Evolutionary conservation across 35 echinoderm and acorn worm genomes (phyloP).

Genomic region (Amphiura filiformis): DNA sequence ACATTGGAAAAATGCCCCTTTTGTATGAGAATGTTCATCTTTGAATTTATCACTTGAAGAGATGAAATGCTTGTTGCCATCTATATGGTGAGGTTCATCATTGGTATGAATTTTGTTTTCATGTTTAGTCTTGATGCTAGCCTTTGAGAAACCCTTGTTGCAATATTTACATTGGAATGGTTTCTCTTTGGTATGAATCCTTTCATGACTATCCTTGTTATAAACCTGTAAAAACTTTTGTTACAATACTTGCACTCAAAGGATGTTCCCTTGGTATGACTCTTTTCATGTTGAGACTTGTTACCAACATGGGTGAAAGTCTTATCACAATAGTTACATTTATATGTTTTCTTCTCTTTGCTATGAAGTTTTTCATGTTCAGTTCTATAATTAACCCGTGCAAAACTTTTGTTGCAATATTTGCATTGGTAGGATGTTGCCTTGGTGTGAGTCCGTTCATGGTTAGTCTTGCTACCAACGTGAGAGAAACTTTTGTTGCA

Average conservation of each 20-base stretch:
- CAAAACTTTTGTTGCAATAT: constrained; percentile 18
- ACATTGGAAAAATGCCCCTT: background rate
- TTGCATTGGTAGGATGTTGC: constrained; percentile 35
- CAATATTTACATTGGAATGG: constrained; percentile 42
- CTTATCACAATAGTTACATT: too few species aligned
- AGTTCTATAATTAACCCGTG: background rate
- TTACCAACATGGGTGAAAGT: too few species aligned
- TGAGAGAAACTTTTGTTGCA: constrained; percentile 17
- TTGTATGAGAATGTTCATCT: constrained; percentile 23
- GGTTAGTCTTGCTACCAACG: background rate
- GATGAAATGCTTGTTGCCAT: constrained; percentile 14
- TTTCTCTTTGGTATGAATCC: too few species aligned
- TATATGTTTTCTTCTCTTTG: too few species aligned
- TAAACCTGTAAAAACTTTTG: too few species aligned
- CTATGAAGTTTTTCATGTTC: too few species aligned
- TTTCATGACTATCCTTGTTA: too few species aligned
- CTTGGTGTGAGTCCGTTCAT: constrained; percentile 29
- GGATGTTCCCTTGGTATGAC: too few species aligned
- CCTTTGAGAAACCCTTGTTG: background rate
- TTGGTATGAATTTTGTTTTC: background rate
- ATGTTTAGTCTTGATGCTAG: background rate
- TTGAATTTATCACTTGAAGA: background rate
- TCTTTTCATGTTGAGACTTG: too few species aligned
- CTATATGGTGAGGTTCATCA: background rate
- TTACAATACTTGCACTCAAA: too few species aligned